Base-by-base conservation (phyloP, 2,113 vertebrate species). In the Hucho hucho region DNA sequence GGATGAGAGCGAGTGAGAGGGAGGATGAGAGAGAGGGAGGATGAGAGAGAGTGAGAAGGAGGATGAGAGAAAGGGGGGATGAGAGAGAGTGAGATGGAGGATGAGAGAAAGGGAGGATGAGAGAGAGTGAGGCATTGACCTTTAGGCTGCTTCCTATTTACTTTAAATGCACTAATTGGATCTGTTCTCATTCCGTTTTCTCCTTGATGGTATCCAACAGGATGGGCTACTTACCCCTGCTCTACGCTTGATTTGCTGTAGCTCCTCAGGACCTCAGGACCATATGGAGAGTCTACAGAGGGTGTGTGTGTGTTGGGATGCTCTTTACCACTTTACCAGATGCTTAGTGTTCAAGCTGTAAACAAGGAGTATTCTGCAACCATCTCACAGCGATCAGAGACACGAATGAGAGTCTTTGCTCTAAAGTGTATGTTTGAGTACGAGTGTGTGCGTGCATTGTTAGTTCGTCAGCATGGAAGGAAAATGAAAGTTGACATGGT, bases 401-500 rank as follows among this genome's bases (percentile, higher is more conserved):
- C 18, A 24, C n/a, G 20, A 43, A 43, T 43, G 22, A 22, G n/a
- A 22, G 20, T 24, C 58, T 61, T 24, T 22, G 5, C 58, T 61
- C n/a, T n/a, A 16, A 53, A 61, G 18, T 61, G 32, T 18, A 37
- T 43, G 37, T 43, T 7, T 43, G 37, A 11, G 37, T 43, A 11
- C 2, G 7, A 11, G 37, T 0, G 37, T 43, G 37, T 43, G 37
- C 1, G 37, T 43, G 37, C 22, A 37, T 49, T 24, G 28, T 74
- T 18, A 20, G 78, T 61, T 58, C 71, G 67, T 76, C 53, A 69
- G 70, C 64, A 77, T 71, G 59, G 79, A 82, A 75, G 29, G 20
- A 75, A 80, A 80, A 79, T 75, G 72, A 3, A 3, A 82, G 72
- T 69, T 69, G 77, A 80, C 73, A 80, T 77, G 77, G 70, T 49